Percentiles rank a stretch among this genome's conserved stretches.
Evolutionary conservation across 1,140 invertebrate genomes (phyloP).

Genomic region (Pogonognathellus flavescens): DNA sequence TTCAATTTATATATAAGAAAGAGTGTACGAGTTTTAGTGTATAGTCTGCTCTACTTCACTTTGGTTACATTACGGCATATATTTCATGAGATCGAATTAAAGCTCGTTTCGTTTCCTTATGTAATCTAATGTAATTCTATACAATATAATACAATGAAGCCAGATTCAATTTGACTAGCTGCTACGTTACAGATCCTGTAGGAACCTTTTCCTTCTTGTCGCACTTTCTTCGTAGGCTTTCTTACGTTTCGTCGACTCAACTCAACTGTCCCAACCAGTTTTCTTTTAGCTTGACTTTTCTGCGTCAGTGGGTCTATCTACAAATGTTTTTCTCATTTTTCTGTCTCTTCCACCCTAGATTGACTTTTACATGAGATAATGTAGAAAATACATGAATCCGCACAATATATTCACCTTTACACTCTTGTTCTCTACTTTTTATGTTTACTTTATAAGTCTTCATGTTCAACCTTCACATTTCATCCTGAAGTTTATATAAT

Average conservation of each 20-base stretch:
- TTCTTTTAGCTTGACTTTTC: not conserved
- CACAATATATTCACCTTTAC: too few species aligned
- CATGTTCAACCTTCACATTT: too few species aligned
- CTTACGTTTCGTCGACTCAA: not conserved
- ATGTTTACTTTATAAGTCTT: too few species aligned
- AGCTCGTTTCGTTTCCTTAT: conserved; percentile 48
- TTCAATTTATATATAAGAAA: not conserved
- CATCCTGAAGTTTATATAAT: too few species aligned
- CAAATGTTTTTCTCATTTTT: not conserved
- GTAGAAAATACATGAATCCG: too few species aligned
- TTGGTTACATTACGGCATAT: conserved; percentile 40
- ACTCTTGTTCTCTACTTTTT: too few species aligned
- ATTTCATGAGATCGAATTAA: conserved; percentile 44
- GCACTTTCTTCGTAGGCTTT: not conserved
- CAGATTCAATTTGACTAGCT: conserved; percentile 38
- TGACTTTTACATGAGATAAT: not conserved
- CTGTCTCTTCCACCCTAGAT: not conserved
- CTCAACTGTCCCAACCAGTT: not conserved
- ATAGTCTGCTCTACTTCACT: conserved; percentile 38
- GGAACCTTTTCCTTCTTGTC: not conserved
- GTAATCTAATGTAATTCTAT: conserved; percentile 46
- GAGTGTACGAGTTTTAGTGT: not conserved
- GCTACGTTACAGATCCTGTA: not conserved
- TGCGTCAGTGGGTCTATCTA: not conserved
- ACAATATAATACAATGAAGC: conserved; percentile 48